Base-by-base conservation (phyloP, 2,888 invertebrate genomes). In the Zygothrica quintamaculata region DNA sequence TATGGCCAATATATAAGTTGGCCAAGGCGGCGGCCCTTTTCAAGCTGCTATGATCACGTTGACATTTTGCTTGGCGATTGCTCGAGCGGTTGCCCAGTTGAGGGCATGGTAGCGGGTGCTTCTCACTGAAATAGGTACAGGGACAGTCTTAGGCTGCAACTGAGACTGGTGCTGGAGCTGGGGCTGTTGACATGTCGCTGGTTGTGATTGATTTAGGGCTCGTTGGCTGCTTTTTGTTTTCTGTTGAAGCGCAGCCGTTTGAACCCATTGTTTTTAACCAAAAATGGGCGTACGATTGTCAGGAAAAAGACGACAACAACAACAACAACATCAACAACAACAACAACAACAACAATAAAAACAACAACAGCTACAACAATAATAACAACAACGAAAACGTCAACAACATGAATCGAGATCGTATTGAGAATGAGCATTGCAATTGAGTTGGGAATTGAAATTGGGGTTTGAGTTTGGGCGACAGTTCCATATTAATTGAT, bases 151-250 rank as follows among this genome's bases (percentile, higher is more conserved):
- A n/a, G 40, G 8, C 9, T 6, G 40, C 16, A n/a, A 40, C 12
- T 13, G n/a, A 4, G 36, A 25, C 33, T 15, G 16, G 36, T 15
- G 18, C 25, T 50, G 42, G 11, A 16, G 15, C 26, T 33, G 29
- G 44, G 59, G 58, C 61, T 75, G 85, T 82, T 85, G 86, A 86
- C 86, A 87, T 85, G 87, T 80, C 68, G 77, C 69, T 65, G 75
- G 62, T 57, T 70, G 66, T 86, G 87, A 87, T 87, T 87, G 87
- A 87, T 87, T 87, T 87, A 87, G 84, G 75, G 77, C 80, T 81
- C 68, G 65, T 48, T 74, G 74, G 68, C 65, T 72, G 74, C 65
- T 77, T 76, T 80, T 78, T 77, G 77, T 78, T 72, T 80, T 78
- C 70, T 80, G 69, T 74, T 72, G 79, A 79, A 79, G 78, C 81